These are phyloP conservation scores for Mycogona germanica DNA, from an alignment of 2,888 invertebrate genomes.

Conservation along the genomic window DNA sequence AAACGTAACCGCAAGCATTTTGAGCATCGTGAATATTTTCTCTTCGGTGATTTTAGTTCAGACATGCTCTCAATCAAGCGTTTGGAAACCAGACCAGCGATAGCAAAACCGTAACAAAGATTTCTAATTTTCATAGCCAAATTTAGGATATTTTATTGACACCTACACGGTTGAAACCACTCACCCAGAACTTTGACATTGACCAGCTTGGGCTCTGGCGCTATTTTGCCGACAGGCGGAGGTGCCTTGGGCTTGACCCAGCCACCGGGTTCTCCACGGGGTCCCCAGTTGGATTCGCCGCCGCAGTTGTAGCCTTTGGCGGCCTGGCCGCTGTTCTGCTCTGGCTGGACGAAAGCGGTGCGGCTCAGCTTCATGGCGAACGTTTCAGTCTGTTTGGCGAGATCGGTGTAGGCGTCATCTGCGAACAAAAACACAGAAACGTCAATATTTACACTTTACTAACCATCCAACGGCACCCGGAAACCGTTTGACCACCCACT, in stretches of 20 bases:
- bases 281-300: not conserved
- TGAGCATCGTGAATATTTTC: too few species aligned
- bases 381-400: constrained; percentile 20
- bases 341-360: not conserved
- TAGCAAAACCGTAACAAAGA: not conserved
- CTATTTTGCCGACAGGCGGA: constrained; percentile 9
- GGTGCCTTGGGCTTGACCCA: too few species aligned
- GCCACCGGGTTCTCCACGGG: constrained; percentile 1
- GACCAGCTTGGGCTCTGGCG: constrained; percentile 9
- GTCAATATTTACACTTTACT: too few species aligned
- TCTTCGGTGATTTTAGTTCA: too few species aligned
- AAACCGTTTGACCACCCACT: too few species aligned
- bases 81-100: too few species aligned
- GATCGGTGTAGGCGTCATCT: constrained; percentile 19
- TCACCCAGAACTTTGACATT: constrained; percentile 7
- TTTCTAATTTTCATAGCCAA: not conserved
- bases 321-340: not conserved
- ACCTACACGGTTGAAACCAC: not conserved
- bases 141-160: too few species aligned
- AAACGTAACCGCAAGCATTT: too few species aligned
- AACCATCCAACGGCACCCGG: too few species aligned
- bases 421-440: too few species aligned
- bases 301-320: not conserved
- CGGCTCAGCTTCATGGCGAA: constrained; percentile 16
- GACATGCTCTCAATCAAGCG: too few species aligned